Evolutionary conservation across 2,113 vertebrate species (phyloP), one percentile per base, ranked within the genome.

Genomic region (Upupa epops): DNA sequence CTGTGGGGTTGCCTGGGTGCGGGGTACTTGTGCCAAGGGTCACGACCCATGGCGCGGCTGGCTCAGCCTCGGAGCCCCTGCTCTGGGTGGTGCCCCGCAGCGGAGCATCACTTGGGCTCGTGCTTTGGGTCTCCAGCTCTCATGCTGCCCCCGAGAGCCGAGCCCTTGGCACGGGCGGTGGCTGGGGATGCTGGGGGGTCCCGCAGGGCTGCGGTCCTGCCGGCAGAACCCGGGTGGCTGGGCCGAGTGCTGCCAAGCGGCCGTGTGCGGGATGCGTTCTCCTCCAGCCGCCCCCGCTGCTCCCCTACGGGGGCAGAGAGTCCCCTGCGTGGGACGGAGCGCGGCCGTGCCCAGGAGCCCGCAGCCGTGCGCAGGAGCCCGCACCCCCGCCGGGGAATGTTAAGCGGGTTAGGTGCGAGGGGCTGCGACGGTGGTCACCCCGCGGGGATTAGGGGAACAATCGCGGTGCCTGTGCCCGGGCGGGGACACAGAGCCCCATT

Each of bases 401-500:
- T 99, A 98, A 99, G 98, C 98, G 95, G 95, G 96, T 97, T 96
- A 97, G 77, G 90, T 86, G 96, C 90, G 95, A 83, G 85, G 93
- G 72, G 96, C 89, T 59, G 94, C 85, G 97, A 97, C 96, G 96
- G 97, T 97, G 97, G 98, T 98, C 98, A 98, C 97, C 98, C 97
- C 96, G 80, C 55, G 65, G 65, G 97, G 98, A 98, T 99, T 98
- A 98, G 97, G 93, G 77, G 97, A 95, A 98, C 98, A 98, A 98
- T 97, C 74, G 58, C 75, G 45, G 82, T 92, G 95, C 96, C 98
- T 98, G 98, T 98, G 97, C 94, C 92, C 94, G 88, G 92, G 97
- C 96, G 37, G 93, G 80, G 88, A 54, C 91, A 99, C 98, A 99
- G 99, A 98, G 98, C 68, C 58, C 96, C 97, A 81, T 98, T 99